Evolutionary conservation across 2,888 invertebrate species (phyloP).

Genomic region (Vannuccia rotundouncinata): DNA sequence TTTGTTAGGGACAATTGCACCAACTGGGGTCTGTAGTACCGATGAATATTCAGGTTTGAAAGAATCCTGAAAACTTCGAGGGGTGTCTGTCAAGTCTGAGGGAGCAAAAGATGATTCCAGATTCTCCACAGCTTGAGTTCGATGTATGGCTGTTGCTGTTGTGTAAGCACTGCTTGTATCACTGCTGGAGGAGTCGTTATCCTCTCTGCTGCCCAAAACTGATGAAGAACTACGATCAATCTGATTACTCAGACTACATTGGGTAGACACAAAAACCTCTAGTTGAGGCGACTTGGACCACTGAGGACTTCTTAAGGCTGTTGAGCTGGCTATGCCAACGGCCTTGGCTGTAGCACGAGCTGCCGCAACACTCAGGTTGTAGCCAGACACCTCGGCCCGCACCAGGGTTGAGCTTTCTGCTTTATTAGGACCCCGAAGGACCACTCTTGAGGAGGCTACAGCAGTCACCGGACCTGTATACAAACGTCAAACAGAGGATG

Average conservation of each 20-base stretch:
- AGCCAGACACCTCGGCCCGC: not conserved
- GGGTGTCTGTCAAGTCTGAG: too few species aligned
- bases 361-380: not conserved
- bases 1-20: not conserved
- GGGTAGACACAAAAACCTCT: not conserved
- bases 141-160: not conserved
- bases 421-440: not conserved
- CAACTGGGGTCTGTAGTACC: not conserved
- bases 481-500: not conserved
- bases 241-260: not conserved
- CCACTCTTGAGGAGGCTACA: not conserved
- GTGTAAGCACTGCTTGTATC: not conserved
- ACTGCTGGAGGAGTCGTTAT: not conserved
- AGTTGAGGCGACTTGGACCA: not conserved
- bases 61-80: too few species aligned
- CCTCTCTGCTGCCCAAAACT: conserved; percentile 2
- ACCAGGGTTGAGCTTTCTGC: conserved; percentile 13
- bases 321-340: conserved; percentile 1
- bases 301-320: not conserved
- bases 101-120: too few species aligned
- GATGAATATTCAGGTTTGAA: not conserved
- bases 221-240: too few species aligned
- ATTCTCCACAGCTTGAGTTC: too few species aligned
- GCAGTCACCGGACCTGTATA: not conserved
- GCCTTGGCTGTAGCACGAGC: conserved; percentile 30